Base-by-base conservation (phyloP, 2,797 vertebrate genomes). In the Selene dorsalis region DNA sequence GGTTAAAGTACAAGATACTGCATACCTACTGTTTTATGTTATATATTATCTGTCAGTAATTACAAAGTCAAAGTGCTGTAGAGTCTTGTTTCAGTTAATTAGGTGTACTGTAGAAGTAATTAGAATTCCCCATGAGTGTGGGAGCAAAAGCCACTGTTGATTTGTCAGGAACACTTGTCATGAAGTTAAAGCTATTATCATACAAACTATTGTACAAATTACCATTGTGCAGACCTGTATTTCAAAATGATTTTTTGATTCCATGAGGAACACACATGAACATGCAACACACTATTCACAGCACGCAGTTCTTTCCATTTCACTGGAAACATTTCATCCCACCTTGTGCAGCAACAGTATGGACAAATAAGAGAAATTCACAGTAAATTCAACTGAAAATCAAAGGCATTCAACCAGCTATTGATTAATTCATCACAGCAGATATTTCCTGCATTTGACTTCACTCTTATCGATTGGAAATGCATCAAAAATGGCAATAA, bases 61-160 rank as follows among this genome's bases (percentile, higher is more conserved):
- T 86, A 85, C 67, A 30, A 71, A 79, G 45, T 32, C 45, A 70
- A 57, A 84, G 58, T n/a, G 47, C 32, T 58, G 67, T 38, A 60
- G 56, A 80, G 70, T 74, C 39, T 52, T 48, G 71, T 77, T 78
- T 79, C 79, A 67, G 73, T 83, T 85, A 65, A 88, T 89, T 69
- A 75, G 68, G 71, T 75, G 65, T 30, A 50, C 66, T 79, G 65
- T 57, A 66, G 58, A 78, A 77, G 83, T 79, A 83, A 89, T 87
- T 87, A 80, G 58, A 85, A 83, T 79, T 58, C 65, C 6, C 59
- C 22, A 20, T 38, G 47, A 75, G 72, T 61, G 39, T 24, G 35
- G 22, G 69, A 76, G 74, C 38, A 73, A 79, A 83, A 87, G 77
- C 78, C 67, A 71, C 18, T 77, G 30, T 77, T 73, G 72, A 75